Percentiles rank a stretch among this genome's conserved stretches.
phyloP scores from a whole-genome alignment of 2,797 vertebrate genomes.

The Hydrophis major region DNA sequence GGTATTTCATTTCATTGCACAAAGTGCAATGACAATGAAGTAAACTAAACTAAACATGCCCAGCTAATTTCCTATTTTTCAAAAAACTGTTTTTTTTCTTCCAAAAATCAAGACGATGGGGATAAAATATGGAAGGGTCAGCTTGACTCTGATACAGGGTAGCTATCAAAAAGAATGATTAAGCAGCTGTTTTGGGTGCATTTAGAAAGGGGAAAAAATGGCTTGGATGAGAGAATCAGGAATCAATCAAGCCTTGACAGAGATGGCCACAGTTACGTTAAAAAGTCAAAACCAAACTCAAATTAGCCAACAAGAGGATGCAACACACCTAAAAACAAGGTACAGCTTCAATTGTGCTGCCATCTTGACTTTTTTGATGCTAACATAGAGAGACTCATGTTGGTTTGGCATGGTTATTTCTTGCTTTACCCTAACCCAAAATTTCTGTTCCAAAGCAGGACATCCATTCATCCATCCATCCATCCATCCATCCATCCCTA shows the following conservation, averaged over 20 bases:
- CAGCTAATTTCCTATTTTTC: background rate
- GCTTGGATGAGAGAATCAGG: background rate
- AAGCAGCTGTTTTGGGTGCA: background rate
- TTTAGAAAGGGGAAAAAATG: background rate
- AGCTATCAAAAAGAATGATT: background rate
- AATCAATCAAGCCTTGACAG: background rate
- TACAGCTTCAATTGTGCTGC: background rate
- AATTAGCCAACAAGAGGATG: background rate
- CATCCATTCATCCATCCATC: no score
- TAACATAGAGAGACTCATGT: background rate
- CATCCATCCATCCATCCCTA: no score
- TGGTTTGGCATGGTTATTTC: background rate
- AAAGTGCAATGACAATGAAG: no score
- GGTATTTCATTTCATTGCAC: no score
- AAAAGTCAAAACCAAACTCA: background rate
- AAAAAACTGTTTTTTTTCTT: background rate
- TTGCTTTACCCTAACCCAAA: no score
- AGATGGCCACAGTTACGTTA: background rate
- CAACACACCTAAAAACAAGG: background rate
- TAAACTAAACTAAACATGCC: background rate
- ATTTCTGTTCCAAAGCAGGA: no score
- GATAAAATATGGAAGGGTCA: background rate
- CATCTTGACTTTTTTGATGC: background rate
- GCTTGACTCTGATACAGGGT: background rate
- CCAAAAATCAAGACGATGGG: accelerated